phyloP scores from a whole-genome alignment of 2,888 invertebrate genomes.

The Hanleya hanleyi region DNA sequence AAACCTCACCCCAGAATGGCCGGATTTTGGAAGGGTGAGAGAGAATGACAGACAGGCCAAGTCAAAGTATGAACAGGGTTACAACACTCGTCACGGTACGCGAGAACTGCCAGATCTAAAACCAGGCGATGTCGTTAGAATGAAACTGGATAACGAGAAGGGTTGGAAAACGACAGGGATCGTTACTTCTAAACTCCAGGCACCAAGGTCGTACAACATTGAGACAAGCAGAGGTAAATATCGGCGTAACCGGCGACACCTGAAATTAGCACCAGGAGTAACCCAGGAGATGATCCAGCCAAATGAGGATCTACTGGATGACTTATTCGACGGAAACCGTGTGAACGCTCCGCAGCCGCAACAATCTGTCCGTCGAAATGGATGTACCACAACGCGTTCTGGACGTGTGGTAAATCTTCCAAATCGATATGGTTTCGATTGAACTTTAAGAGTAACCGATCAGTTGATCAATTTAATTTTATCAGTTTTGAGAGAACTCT shows the following conservation, averaged over 20 bases:
- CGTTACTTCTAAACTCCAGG: background rate
- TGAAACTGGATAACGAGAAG: constrained; percentile 16
- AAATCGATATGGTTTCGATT: background rate
- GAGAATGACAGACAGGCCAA: background rate
- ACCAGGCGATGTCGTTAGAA: background rate
- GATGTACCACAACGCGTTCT: no score
- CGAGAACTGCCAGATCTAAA: constrained; percentile 4
- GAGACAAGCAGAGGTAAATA: background rate
- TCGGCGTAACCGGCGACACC: background rate
- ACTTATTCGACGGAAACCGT: no score
- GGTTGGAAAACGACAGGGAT: constrained; percentile 2
- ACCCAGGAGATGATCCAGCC: background rate
- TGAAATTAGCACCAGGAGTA: background rate
- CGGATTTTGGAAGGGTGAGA: background rate
- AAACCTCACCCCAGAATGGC: constrained; percentile 1
- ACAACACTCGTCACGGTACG: constrained; percentile 12
- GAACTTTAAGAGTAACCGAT: background rate
- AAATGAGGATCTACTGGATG: no score
- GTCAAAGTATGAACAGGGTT: background rate
- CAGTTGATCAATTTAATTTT: no score
- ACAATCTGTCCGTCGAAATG: no score
- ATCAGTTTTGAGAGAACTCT: no score
- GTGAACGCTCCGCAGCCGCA: no score
- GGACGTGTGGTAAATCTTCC: no score
- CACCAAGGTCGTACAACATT: constrained; percentile 1